Percentiles rank a stretch among this genome's conserved stretches.
Conservation (phyloP, 2,113 vertebrate species). For the Corythornis vintsioides region DNA sequence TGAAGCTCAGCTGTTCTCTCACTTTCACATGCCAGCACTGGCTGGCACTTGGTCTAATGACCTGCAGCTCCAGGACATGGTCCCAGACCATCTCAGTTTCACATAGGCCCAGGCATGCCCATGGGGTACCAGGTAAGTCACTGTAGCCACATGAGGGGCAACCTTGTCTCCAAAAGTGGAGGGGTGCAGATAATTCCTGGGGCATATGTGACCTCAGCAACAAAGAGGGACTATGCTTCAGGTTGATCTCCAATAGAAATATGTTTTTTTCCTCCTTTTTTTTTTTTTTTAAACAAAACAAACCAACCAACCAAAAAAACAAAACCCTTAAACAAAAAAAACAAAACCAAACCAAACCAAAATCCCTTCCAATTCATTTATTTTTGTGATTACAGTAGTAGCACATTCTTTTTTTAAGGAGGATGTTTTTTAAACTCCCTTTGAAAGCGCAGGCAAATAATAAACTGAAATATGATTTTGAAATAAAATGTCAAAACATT, state of each 20-base stretch:
- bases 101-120: not conserved
- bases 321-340: no score
- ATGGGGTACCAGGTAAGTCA: not conserved
- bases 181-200: not conserved
- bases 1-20: not conserved
- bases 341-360: not conserved
- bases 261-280: not conserved
- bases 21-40: not conserved
- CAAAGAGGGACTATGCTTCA: not conserved
- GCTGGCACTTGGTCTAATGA: not conserved
- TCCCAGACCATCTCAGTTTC: not conserved
- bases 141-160: not conserved
- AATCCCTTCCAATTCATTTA: not conserved
- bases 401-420: not conserved
- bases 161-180: not conserved
- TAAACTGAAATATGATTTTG: not conserved
- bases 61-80: not conserved
- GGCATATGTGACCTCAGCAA: fast-evolving
- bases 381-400: not conserved
- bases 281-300: not conserved
- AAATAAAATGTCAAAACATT: not conserved
- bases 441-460: not conserved
- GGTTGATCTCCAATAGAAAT: not conserved
- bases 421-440: not conserved
- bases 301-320: no score